These are phyloP conservation scores for Hartigia nigra DNA, from an alignment of 2,888 invertebrate species.

Conservation along the genomic window DNA sequence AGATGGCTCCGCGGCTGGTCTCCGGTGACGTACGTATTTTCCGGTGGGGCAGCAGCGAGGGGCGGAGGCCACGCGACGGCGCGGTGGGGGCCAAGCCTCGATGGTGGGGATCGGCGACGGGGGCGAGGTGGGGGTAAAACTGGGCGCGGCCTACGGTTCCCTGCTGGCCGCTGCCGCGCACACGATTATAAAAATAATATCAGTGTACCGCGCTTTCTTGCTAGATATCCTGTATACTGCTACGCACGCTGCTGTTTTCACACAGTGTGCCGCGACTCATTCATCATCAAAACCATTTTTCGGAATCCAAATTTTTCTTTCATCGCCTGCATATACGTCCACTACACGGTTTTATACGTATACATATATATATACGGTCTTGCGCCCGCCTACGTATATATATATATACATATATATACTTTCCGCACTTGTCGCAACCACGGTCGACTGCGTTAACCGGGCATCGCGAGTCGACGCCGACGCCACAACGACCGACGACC, in stretches of 20 bases:
- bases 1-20: conserved; percentile 47
- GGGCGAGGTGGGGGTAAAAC: conserved; percentile 54
- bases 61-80: conserved; percentile 40
- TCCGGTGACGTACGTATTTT: conserved; percentile 46
- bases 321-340: conserved; percentile 3
- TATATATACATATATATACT: background rate
- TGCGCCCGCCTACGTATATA: background rate
- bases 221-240: conserved; percentile 48
- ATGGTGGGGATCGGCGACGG: conserved; percentile 44
- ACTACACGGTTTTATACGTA: conserved; percentile 1
- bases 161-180: conserved; percentile 65
- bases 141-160: conserved; percentile 66
- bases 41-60: conserved; percentile 30
- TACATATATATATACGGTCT: conserved; percentile 9
- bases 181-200: conserved; percentile 60
- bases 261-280: conserved; percentile 27
- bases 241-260: conserved; percentile 34
- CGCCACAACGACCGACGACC: conserved; percentile 2
- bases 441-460: conserved; percentile 2
- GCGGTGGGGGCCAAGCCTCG: conserved; percentile 31
- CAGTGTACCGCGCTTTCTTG: conserved; percentile 57
- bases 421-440: background rate
- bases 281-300: conserved; percentile 20
- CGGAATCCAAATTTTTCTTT: conserved; percentile 23
- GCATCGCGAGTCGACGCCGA: conserved; percentile 3